Percentiles rank a stretch among this genome's conserved stretches.
Evolutionary conservation across 2,113 vertebrate genomes (phyloP).

Genomic region (Cranoglanis bouderius): DNA sequence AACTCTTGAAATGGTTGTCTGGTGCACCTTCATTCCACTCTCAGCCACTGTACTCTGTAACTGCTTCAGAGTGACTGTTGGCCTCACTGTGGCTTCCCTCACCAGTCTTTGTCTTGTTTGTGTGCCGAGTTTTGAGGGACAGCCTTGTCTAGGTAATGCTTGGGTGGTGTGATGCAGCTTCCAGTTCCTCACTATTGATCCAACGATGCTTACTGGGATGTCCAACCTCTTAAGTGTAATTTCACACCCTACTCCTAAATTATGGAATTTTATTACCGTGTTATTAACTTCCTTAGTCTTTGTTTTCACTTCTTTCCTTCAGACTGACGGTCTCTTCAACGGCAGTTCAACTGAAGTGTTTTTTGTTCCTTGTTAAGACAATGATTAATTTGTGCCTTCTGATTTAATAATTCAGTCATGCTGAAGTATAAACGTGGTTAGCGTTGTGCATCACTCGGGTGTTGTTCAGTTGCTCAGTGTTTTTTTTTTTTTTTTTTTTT

Average conservation of each 20-base stretch:
- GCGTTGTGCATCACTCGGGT: too few species aligned
- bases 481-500: too few species aligned
- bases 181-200: too few species aligned
- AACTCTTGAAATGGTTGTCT: too few species aligned
- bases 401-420: neutral
- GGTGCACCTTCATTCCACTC: too few species aligned
- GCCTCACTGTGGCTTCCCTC: neutral
- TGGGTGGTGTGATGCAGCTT: too few species aligned
- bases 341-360: neutral
- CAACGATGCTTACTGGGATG: neutral
- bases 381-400: neutral
- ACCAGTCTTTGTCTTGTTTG: neutral
- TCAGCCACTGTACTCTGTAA: neutral
- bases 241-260: too few species aligned
- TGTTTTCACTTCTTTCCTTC: neutral
- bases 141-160: neutral
- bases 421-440: neutral
- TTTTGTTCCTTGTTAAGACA: neutral
- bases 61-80: neutral
- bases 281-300: neutral
- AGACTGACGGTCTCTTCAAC: neutral
- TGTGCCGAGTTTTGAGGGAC: neutral
- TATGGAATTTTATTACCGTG: too few species aligned
- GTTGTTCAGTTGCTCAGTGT: too few species aligned
- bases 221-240: neutral